Base-by-base conservation (phyloP, 2,797 vertebrate genomes). In the Sparus aurata region DNA sequence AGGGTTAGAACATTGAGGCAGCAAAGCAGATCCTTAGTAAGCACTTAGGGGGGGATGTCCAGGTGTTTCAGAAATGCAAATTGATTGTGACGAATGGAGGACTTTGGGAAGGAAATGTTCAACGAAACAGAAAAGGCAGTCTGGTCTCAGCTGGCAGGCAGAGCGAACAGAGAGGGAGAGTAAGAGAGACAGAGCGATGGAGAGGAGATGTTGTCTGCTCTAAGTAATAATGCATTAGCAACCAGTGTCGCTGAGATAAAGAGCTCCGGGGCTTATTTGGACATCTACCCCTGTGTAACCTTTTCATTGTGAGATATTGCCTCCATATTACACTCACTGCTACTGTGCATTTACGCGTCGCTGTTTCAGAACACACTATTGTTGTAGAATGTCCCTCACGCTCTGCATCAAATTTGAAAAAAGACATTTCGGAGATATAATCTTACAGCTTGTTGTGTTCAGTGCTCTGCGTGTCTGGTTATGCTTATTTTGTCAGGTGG, bases 51-150 rank as follows among this genome's bases (percentile, higher is more conserved):
- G 79, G 61, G 67, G 59, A 75, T 34, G 60, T 84, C 68, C 27
- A 57, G 76, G 82, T 79, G 73, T 81, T 91, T 90, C 64, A 66
- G 89, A 88, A 85, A 94, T 91, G 87, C 91, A 91, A 93, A 88
- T 73, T 77, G 77, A 89, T 85, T 82, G 85, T 80, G 27, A 38
- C 75, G 87, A 94, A 93, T 81, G 87, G 82, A 83, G 62, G 77
- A 74, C 90, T 83, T 82, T 64, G 61, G 69, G 74, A 65, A 69
- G 76, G 66, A 85, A 89, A 87, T 87, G 79, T 88, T 89, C 70
- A 86, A 71, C 84, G 66, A 69, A 77, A 75, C 80, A 76, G 75
- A 84, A 85, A 83, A 78, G 75, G 66, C 69, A 82, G 70, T 46
- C 70, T 75, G 75, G 73, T 76, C 70, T 88, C 20, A 70, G 70